phyloP scores from a whole-genome alignment of 2,113 vertebrate species.

The Indicator maculatus region DNA sequence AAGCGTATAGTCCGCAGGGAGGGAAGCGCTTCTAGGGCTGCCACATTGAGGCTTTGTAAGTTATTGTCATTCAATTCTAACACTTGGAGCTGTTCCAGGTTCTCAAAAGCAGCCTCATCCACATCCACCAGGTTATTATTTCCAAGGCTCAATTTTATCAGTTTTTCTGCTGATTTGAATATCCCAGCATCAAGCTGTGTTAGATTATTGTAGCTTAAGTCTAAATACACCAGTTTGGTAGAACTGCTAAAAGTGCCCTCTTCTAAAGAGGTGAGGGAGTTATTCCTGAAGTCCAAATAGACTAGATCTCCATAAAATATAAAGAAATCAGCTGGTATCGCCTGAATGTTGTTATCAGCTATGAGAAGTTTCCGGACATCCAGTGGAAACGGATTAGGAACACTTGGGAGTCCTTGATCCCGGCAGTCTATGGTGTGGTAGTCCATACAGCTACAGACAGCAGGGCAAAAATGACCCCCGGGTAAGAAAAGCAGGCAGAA shows the following conservation, averaged over 20 bases:
- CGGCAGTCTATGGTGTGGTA: conserved; percentile 92
- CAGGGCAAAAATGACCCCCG: conserved; percentile 80
- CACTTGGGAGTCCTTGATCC: conserved; percentile 85
- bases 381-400: conserved; percentile 91
- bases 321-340: conserved; percentile 93
- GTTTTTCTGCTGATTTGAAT: conserved; percentile 88
- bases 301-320: conserved; percentile 95
- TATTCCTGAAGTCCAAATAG: conserved; percentile 96
- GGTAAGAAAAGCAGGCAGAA: conserved; percentile 61
- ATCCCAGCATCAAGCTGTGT: conserved; percentile 89
- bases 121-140: conserved; percentile 91
- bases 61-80: conserved; percentile 92
- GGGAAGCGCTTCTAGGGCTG: conserved; percentile 86
- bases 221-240: conserved; percentile 91
- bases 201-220: conserved; percentile 94
- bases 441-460: conserved; percentile 88
- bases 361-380: conserved; percentile 92
- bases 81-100: conserved; percentile 91
- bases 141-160: conserved; percentile 90
- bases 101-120: conserved; percentile 89
- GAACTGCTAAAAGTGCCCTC: conserved; percentile 92
- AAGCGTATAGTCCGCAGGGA: conserved; percentile 88
- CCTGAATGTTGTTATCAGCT: conserved; percentile 91
- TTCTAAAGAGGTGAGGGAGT: conserved; percentile 88
- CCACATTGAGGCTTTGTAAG: conserved; percentile 86